These are phyloP conservation scores for Troilus luridus DNA, from an alignment of 2,888 invertebrate genomes.

Conservation along the genomic window DNA sequence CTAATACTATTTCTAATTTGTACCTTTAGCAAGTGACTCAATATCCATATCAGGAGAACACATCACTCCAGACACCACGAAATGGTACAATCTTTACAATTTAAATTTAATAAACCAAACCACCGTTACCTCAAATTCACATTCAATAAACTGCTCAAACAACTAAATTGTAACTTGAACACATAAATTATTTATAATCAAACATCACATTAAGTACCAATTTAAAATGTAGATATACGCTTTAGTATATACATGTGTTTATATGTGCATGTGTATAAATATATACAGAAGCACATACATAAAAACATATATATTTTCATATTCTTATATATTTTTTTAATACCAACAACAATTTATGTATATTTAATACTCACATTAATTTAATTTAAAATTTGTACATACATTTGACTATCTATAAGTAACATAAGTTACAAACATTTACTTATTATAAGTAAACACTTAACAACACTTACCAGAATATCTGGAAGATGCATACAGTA, in stretches of 20 bases:
- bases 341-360: not conserved
- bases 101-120: constrained; percentile 28
- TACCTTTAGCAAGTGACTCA: constrained; percentile 25
- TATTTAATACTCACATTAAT: constrained; percentile 17
- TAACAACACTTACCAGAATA: constrained; percentile 52
- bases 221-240: not conserved
- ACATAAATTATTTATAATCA: constrained; percentile 24
- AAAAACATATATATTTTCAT: not conserved
- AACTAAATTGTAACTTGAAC: not conserved
- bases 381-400: constrained; percentile 50
- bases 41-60: constrained; percentile 23
- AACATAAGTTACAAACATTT: constrained; percentile 35
- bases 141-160: constrained; percentile 19
- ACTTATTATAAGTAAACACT: constrained; percentile 37
- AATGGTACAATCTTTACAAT: constrained; percentile 1
- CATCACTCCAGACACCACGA: not conserved
- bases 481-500: constrained; percentile 32
- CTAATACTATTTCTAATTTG: constrained; percentile 52
- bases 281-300: not conserved
- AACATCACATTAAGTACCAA: constrained; percentile 39
- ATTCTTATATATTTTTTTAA: not conserved
- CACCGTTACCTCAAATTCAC: constrained; percentile 45
- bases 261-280: not conserved
- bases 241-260: not conserved
- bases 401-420: constrained; percentile 35